Evolutionary conservation across 1,140 invertebrate genomes (phyloP).

Genomic region (Copidosoma floridanum): DNA sequence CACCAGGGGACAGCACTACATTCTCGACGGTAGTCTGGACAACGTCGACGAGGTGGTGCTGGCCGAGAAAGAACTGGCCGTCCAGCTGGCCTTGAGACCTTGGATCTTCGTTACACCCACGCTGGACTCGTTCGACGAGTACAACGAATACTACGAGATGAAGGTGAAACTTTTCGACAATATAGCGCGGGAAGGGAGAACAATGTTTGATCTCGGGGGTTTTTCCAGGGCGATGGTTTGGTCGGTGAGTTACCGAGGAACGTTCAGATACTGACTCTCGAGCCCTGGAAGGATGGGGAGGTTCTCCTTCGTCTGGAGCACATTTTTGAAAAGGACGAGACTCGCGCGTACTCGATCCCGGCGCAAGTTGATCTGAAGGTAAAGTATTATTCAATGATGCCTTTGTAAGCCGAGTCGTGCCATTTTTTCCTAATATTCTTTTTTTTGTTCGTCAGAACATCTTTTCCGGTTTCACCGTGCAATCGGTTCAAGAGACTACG

Average conservation of each 20-base stretch:
- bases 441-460: background rate
- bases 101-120: constrained; percentile 54
- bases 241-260: background rate
- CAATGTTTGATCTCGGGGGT: too few species aligned
- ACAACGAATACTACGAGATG: constrained; percentile 46
- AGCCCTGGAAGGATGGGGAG: background rate
- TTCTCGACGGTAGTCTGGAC: constrained; percentile 54
- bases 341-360: background rate
- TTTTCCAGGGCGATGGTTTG: background rate
- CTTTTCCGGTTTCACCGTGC: background rate
- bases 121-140: constrained; percentile 46
- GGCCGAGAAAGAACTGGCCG: constrained; percentile 39
- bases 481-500: background rate
- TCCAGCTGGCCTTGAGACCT: constrained; percentile 44
- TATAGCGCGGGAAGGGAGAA: too few species aligned
- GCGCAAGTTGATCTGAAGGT: background rate
- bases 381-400: background rate
- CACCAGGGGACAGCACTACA: constrained; percentile 72
- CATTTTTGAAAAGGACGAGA: background rate
- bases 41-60: constrained; percentile 27
- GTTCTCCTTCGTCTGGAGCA: background rate
- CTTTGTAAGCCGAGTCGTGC: background rate
- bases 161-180: too few species aligned
- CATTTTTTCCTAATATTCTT: background rate
- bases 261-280: background rate